Base-by-base conservation (phyloP, 2,888 invertebrate genomes). In the Spilarctia lutea region DNA sequence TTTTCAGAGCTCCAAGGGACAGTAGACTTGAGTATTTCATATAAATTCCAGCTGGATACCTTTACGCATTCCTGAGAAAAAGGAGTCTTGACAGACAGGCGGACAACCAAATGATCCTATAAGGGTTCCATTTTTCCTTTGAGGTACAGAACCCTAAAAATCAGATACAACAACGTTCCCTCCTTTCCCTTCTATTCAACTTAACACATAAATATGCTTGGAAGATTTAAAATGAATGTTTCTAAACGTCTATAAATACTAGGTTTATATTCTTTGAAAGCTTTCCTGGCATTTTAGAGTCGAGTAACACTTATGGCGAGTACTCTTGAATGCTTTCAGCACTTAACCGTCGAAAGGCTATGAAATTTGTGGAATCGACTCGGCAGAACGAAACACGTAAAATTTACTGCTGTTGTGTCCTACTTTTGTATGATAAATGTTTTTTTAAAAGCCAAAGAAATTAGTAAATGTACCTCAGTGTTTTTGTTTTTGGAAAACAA, bases 251-350 rank as follows among this genome's bases (percentile, higher is more conserved):
- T 71, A 76, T 76, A 76, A 76, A 68, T 74, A 71, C 69, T 78
- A 81, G 76, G 72, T 77, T 81, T 63, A 81, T 76, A 79, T 77
- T 81, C 74, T 79, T 79, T 76, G 65, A 81, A 86, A 83, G 81
- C 79, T 75, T 83, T 79, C 71, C 76, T 84, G 79, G 81, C 79
- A 70, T 85, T 85, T 85, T 81, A 84, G 78, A 80, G 79, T 79
- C 78, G 76, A 85, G 87, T 80, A 76, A 24, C 77, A 76, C 85
- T 85, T 65, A 45, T 35, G 20, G 39, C 56, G 63, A 83, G 86
- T 39, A 84, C 80, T 72, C 83, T 86, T 74, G 73, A 77, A 81
- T 76, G 85, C 85, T 86, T 78, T 80, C 77, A 78, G 68, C 72
- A 48, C 72, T 83, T 74, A 78, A 77, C 76, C 68, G 75, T 71